Base-by-base conservation (phyloP, 2,888 invertebrate genomes). In the Harpagoxenus sublaevis region DNA sequence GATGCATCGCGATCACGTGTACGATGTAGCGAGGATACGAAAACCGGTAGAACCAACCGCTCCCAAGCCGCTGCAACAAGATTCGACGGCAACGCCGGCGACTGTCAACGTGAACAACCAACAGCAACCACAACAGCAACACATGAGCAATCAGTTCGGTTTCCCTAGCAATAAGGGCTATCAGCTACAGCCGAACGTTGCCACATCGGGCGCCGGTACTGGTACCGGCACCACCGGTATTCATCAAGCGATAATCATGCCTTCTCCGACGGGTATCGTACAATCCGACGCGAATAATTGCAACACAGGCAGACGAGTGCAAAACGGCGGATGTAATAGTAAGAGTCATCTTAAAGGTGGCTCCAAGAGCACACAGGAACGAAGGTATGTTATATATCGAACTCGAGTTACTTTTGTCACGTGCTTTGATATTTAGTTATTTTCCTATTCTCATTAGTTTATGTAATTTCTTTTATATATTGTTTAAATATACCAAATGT, bases 1-100 rank as follows among this genome's bases (percentile, higher is more conserved):
- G 89, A 98, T 99, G 98, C 98, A 99, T 94, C 96, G 98, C 63
- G 98, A 98, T 92, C 97, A 98, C 94, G 97, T 97, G 1, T 99
- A 98, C 94, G 98, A 98, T 93, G 96, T 98, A 84, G 97, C 98
- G 92, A 97, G 97, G 93, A 98, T 98, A 92, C 96, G 98, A 83
- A 96, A 97, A 88, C 96, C 97, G 90, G 92, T 90, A 4, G 92
- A 2, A 86, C 93, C 93, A 0, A 79, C 28, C 2, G 62, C 89
- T 4, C 86, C 91, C n/a, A 94, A 92, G 77, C 87, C 90, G 3
- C 53, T 91, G 3, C 92, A 92, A 31, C 92, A 93, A 45, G 92
- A 92, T 0, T 39, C 89, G 0, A 75, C 57, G 0, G 73, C 79
- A 10, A 83, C 88, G 3, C 68, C 87, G 9, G 74, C 81, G 15